Base-by-base conservation (phyloP, 2,113 vertebrate genomes). In the Vulpes ferrilata region DNA sequence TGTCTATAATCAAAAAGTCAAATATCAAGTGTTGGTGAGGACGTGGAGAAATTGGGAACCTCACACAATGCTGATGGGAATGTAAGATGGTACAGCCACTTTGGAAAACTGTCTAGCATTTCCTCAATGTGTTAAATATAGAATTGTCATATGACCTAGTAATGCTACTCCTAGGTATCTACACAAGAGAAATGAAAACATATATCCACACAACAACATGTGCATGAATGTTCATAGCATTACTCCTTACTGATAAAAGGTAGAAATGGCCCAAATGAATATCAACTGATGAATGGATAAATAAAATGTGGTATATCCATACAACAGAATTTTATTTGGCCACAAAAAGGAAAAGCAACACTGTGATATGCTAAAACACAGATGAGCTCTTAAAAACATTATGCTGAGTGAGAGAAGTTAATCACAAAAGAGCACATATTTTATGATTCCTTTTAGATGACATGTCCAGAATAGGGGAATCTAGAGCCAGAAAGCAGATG, bases 141-240 rank as follows among this genome's bases (percentile, higher is more conserved):
- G 55, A 83, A 17, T 78, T 78, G 91, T 30, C 53, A 78, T 83
- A 64, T n/a, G 27, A 94, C 5, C 43, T 20, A 69, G 30, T 35
- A 80, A 92, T 92, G 71, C 55, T 30, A 85, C 30, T 96, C 35
- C 67, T 90, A 87, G 51, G 48, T 65, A 92, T 43, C 69, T 79
- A 59, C 15, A 53, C 64, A 95, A 94, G 65, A 95, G 55, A 84
- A 80, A 90, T 67, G 11, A 84, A 92, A 92, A 94, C 57, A 90
- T 55, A 88, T 12, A 92, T 65, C 30, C 19, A 88, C 15, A 71
- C 30, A 91, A 88, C 82, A 91, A 84, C 10, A 16, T 83, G 76
- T 57, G 87, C 12, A 35, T 38, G 73, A 88, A 94, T 90, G 59
- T 88, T 96, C 87, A 89, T 23, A 73, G 23, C 57, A 74, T 81